Percentiles rank a stretch among this genome's conserved stretches.
phyloP scores from a whole-genome alignment of 2,888 invertebrate genomes.

The Cephus pulcher region DNA sequence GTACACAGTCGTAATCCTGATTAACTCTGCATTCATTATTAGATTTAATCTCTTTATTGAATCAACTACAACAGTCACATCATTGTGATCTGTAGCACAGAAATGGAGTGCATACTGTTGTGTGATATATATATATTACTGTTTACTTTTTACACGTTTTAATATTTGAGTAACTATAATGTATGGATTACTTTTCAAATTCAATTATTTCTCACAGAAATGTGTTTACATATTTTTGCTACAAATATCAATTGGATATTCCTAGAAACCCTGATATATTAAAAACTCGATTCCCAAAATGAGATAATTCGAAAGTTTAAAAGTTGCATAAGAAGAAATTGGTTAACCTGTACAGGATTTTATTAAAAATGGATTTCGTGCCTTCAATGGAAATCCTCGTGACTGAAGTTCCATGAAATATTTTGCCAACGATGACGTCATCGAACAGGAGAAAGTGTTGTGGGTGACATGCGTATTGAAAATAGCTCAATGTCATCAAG shows the following conservation, averaged over 20 bases:
- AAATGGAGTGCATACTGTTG: neutral
- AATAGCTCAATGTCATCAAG: constrained; percentile 12
- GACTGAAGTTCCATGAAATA: constrained; percentile 4
- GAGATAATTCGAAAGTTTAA: neutral
- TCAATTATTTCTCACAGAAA: neutral
- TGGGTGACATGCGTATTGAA: neutral
- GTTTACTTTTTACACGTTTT: neutral
- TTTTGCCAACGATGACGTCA: neutral
- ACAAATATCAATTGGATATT: neutral
- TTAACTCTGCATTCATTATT: neutral
- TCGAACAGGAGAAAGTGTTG: neutral
- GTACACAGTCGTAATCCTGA: neutral
- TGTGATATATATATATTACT: neutral
- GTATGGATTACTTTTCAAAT: too few species aligned
- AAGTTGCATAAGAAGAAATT: neutral
- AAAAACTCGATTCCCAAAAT: too few species aligned
- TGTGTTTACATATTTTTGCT: neutral
- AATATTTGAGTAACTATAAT: neutral
- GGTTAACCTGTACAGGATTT: neutral
- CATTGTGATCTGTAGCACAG: neutral
- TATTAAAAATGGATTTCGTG: neutral
- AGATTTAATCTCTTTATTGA: neutral
- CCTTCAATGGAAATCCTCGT: neutral
- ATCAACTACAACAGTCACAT: neutral
- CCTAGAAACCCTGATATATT: neutral